phyloP scores from a whole-genome alignment of 2,888 invertebrate species.

The Nephrotoma guestfalica region DNA sequence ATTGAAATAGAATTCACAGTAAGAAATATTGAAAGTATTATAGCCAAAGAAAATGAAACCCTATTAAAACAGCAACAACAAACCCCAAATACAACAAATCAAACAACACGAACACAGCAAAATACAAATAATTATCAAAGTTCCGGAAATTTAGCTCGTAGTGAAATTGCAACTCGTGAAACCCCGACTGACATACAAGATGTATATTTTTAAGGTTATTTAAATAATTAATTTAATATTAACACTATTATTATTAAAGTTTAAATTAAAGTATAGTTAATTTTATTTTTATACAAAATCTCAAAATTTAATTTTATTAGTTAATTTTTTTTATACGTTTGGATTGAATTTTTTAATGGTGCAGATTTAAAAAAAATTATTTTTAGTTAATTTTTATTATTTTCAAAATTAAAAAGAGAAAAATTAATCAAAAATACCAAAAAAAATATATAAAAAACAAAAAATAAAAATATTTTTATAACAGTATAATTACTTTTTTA shows the following conservation, averaged over 20 bases:
- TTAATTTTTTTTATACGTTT: neutral
- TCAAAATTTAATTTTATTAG: neutral
- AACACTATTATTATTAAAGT: neutral
- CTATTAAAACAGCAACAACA: constrained; percentile 5
- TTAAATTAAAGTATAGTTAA: neutral
- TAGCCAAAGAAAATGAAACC: constrained; percentile 23
- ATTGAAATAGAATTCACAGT: constrained; percentile 25
- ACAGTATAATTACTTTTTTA: neutral
- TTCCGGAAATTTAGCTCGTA: neutral
- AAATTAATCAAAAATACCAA: neutral
- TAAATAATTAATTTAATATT: neutral
- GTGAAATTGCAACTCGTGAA: neutral
- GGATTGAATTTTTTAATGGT: neutral
- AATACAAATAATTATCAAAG: neutral
- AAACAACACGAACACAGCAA: neutral
- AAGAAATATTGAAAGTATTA: constrained; percentile 27
- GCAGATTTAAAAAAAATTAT: neutral
- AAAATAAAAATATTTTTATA: neutral
- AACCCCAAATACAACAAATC: neutral
- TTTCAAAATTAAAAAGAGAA: neutral
- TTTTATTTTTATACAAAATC: neutral
- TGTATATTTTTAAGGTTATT: neutral
- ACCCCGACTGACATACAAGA: constrained; percentile 6
- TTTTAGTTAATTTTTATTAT: neutral
- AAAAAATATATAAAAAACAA: neutral